Base-by-base conservation (phyloP, 2,113 vertebrate genomes). In the Zosterops pallidus region DNA sequence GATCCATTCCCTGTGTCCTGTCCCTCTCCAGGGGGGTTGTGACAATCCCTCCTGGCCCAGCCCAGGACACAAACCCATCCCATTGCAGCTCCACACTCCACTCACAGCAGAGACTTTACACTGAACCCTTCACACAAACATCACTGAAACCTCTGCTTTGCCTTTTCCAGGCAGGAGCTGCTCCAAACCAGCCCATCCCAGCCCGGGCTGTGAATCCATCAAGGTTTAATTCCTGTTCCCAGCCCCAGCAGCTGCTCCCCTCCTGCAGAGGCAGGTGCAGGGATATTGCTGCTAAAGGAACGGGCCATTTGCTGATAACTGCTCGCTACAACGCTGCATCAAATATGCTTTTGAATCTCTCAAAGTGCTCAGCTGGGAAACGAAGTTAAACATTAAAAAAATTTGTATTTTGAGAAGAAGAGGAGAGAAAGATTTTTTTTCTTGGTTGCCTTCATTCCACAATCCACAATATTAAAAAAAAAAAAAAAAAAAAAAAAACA, bases 361-460 rank as follows among this genome's bases (percentile, higher is more conserved):
- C 80, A 74, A 97, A 98, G 93, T 94, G 89, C n/a, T 95, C 96
- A 95, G 80, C 92, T 97, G 94, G 96, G 93, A 97, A 95, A 87
- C 14, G 60, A 96, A 94, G 86, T 86, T 95, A 92, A 96, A 97
- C 60, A 53, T n/a, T n/a, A n/a, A 78, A 47, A 90, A 70, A n/a
- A n/a, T 55, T 9, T 1, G 7, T 28, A 63, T 86, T 87, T 53
- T 52, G n/a, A 90, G 81, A n/a, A 28, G 39, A 29, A 44, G 74
- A 62, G 20, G 33, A 60, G 56, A 86, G 84, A 75, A 42, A 71
- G 21, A 59, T 46, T 35, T n/a, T 56, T 91, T 59, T 33, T 50
- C 22, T 83, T 26, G 11, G 71, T 92, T 18, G 2, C 18, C 37
- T 86, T 44, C 83, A 59, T 42, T 29, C 14, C 33, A 81, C 50